Evolutionary conservation across 2,888 invertebrate genomes (phyloP).

Genomic region (Thymelicus sylvestris): DNA sequence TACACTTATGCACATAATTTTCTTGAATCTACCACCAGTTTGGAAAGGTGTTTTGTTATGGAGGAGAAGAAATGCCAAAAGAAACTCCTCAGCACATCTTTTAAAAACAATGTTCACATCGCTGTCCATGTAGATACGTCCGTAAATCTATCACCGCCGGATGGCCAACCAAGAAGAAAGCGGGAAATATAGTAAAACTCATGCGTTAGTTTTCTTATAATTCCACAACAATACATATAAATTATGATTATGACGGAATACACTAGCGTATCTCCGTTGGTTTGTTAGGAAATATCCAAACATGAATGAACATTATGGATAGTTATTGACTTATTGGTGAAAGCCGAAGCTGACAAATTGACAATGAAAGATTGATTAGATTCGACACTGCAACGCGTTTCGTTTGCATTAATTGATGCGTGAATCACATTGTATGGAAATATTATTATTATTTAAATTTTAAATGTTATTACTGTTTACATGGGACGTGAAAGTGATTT

Average conservation of each 20-base stretch:
- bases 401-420: conserved; percentile 5
- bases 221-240: neutral
- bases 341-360: conserved; percentile 8
- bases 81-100: too few species aligned
- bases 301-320: neutral
- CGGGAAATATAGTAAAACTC: too few species aligned
- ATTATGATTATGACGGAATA: neutral
- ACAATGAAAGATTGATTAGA: conserved; percentile 4
- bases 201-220: neutral
- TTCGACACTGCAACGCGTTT: neutral
- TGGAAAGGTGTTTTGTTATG: too few species aligned
- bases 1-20: too few species aligned
- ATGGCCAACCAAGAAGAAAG: too few species aligned
- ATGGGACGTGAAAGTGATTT: neutral
- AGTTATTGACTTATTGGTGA: neutral
- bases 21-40: too few species aligned
- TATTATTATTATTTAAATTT: conserved; percentile 7
- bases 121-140: too few species aligned
- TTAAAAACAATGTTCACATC: too few species aligned
- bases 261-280: neutral
- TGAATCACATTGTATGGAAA: conserved; percentile 7
- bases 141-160: too few species aligned
- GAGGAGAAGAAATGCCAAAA: too few species aligned
- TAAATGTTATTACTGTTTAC: neutral
- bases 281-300: conserved; percentile 2